Conservation (phyloP, 2,888 invertebrate genomes). For the Apotomis betuletana region DNA sequence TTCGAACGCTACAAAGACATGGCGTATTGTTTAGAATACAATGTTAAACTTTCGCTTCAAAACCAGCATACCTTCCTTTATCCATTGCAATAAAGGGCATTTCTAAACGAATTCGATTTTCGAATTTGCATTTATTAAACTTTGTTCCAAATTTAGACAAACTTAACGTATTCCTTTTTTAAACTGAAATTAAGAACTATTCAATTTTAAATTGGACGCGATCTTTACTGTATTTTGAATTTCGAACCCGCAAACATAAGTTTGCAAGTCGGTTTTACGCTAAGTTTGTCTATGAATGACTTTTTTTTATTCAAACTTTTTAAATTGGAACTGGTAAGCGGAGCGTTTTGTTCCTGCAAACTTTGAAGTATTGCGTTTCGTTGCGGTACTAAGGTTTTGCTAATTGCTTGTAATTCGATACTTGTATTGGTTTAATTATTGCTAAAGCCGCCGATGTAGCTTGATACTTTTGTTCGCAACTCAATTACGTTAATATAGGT, state of each 20-base stretch:
- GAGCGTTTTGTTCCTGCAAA: slow-evolving; percentile 27
- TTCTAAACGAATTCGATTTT: neutral
- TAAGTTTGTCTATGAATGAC: slow-evolving; percentile 37
- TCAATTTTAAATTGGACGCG: neutral
- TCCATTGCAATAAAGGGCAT: neutral
- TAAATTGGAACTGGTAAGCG: slow-evolving; percentile 27
- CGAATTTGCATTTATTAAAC: neutral
- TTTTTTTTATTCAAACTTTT: slow-evolving; percentile 36
- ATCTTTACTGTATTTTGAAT: neutral
- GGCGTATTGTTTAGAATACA: slow-evolving; percentile 24
- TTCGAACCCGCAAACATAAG: neutral
- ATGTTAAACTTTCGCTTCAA: neutral
- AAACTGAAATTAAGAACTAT: neutral
- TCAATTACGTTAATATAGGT: slow-evolving; percentile 3
- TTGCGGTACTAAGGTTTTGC: slow-evolving; percentile 32
- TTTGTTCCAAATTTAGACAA: slow-evolving; percentile 19
- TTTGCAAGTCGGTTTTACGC: slow-evolving; percentile 25
- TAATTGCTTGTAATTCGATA: slow-evolving; percentile 41
- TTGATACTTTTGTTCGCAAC: slow-evolving; percentile 32
- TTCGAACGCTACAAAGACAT: slow-evolving; percentile 44
- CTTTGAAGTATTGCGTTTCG: slow-evolving; percentile 35
- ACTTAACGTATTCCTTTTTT: neutral
- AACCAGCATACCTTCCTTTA: neutral
- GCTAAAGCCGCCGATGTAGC: slow-evolving; percentile 20
- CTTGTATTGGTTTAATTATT: slow-evolving; percentile 38